Evolutionary conservation across 2,888 invertebrate species (phyloP).

Genomic region (Arge pagana): DNA sequence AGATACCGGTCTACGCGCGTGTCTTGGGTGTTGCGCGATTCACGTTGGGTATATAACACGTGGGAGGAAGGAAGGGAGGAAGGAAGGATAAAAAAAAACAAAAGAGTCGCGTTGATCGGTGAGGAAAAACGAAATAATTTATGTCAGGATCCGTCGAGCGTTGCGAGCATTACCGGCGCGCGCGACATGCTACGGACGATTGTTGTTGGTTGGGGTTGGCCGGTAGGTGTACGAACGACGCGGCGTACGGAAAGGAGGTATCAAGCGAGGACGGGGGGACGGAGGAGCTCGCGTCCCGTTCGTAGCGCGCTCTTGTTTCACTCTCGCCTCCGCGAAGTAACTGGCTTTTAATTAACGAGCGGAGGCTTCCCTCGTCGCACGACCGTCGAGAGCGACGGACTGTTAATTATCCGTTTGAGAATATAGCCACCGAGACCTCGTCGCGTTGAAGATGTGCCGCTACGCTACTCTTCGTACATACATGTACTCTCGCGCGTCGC

Average conservation of each 20-base stretch:
- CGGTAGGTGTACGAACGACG: constrained; percentile 20
- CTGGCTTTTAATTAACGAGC: constrained; percentile 57
- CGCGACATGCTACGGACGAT: no score
- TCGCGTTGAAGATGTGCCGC: constrained; percentile 10
- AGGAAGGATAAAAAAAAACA: constrained; percentile 4
- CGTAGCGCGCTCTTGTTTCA: constrained; percentile 29
- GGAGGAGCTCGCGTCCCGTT: constrained; percentile 14
- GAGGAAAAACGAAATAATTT: constrained; percentile 16
- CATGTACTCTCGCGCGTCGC: no score
- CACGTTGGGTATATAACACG: no score
- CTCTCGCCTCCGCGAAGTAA: constrained; percentile 45
- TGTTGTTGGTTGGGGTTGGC: constrained; percentile 14
- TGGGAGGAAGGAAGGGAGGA: not conserved
- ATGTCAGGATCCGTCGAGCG: constrained; percentile 15
- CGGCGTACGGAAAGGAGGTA: constrained; percentile 17
- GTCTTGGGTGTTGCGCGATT: no score
- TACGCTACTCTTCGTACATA: no score
- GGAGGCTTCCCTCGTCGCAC: constrained; percentile 37
- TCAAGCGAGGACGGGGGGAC: constrained; percentile 8
- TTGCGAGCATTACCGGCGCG: constrained; percentile 27
- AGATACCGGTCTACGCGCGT: no score
- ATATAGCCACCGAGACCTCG: constrained; percentile 18
- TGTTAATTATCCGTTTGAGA: constrained; percentile 43
- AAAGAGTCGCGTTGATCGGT: not conserved
- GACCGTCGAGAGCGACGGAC: constrained; percentile 29